Evolutionary conservation across 2,888 invertebrate genomes (phyloP), one percentile per base, ranked within the genome.

Genomic region (Erebia epiphron): DNA sequence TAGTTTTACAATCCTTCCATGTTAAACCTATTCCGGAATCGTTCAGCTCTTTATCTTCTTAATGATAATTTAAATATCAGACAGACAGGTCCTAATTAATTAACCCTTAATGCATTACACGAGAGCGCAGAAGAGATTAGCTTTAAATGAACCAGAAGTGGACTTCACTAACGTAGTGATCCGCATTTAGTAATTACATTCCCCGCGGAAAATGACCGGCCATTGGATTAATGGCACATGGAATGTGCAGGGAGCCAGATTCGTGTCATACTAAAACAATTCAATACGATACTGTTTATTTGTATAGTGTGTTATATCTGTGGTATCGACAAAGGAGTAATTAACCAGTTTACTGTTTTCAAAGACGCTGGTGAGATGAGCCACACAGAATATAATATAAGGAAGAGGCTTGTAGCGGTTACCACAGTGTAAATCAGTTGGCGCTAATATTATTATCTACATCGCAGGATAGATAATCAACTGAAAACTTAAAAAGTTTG

Each of bases 81-180:
- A 50, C 14, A 50, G 9, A 43, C 8, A 46, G 13, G n/a, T n/a
- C 14, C 41, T 58, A 61, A 61, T 43, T 14, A 61, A 18, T 21
- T 46, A 46, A n/a, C 35, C 35, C 8, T 52, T 41, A 26, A 52
- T 16, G 26, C 16, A 13, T 26, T 35, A 35, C 50, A 50, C 63
- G 43, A 43, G 65, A 54, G 54, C 35, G 65, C 54, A 52, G 18
- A 65, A 13, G 52, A 54, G 16, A 65, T 65, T 56, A 65, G 65
- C 56, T 43, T 65, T 54, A 43, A 65, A 65, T 65, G 56, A 65
- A 56, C 65, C 65, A 65, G 65, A 65, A 54, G 41, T 43, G 65
- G 65, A 65, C 52, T 56, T 54, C 13, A 16, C 65, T 65, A 56
- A 41, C 54, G 54, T 21, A 9, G 13, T 65, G 65, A 54, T 65